Conservation (phyloP, 92 coral and sea anemone genomes). For the Porites divaricata region DNA sequence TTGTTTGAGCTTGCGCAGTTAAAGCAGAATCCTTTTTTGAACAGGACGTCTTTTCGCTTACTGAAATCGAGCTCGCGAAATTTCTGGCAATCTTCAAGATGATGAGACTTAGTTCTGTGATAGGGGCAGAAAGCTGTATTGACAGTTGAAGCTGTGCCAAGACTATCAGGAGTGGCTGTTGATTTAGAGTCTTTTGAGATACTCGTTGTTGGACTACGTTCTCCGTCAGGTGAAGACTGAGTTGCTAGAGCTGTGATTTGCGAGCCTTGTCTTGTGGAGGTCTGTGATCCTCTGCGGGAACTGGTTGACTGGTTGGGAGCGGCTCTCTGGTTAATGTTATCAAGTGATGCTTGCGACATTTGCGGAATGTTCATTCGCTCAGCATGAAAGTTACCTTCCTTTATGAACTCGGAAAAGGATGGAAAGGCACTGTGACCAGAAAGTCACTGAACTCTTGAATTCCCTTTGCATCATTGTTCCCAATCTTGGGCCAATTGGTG, state of each 20-base stretch:
- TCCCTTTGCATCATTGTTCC: slow-evolving; percentile 59
- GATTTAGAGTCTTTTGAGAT: no score
- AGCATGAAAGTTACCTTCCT: slow-evolving; percentile 59
- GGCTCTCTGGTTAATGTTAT: no score
- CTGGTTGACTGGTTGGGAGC: no score
- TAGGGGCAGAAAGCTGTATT: slow-evolving; percentile 44
- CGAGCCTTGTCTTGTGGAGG: no score
- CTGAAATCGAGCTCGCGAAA: slow-evolving; percentile 26
- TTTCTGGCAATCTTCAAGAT: slow-evolving; percentile 45
- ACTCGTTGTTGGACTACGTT: no score
- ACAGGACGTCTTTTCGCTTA: slow-evolving; percentile 30
- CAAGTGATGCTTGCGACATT: slow-evolving; percentile 10
- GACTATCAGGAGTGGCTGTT: background rate
- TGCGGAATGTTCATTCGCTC: slow-evolving; percentile 75
- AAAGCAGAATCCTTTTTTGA: slow-evolving; percentile 27
- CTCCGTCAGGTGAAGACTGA: no score
- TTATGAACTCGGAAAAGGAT: slow-evolving; percentile 48
- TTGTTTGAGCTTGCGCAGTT: slow-evolving; percentile 37
- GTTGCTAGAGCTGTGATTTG: no score
- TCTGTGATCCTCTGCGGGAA: no score
- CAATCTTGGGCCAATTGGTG: slow-evolving; percentile 75
- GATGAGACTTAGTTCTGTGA: slow-evolving; percentile 54
- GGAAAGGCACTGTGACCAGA: slow-evolving; percentile 65
- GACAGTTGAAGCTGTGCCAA: background rate
- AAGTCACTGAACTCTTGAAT: slow-evolving; percentile 75